Conservation (phyloP, 1,140 invertebrate genomes). For the Lanistes nyassanus region DNA sequence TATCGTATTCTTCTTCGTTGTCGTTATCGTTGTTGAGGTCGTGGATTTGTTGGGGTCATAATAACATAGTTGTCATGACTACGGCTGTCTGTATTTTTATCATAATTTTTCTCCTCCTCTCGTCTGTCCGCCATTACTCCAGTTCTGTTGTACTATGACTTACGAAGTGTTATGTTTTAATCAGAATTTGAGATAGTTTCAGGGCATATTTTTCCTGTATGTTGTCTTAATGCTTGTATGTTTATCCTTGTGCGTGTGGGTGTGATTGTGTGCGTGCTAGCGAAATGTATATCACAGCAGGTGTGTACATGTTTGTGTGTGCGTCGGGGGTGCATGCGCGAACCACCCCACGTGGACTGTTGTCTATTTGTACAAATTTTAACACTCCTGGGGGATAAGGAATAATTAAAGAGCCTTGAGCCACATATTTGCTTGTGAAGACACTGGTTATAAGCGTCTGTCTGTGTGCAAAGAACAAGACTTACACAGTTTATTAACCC, state of each 20-base stretch:
- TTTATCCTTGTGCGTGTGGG: background rate
- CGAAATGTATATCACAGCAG: background rate
- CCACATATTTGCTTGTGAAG: background rate
- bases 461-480: background rate
- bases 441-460: background rate
- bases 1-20: background rate
- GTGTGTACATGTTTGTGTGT: slow-evolving; percentile 2
- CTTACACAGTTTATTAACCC: too few species aligned
- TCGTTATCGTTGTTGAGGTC: background rate
- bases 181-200: background rate
- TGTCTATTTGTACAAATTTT: background rate
- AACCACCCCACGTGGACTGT: too few species aligned
- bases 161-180: background rate
- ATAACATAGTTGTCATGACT: background rate
- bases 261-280: too few species aligned
- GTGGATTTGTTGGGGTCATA: background rate
- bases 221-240: too few species aligned
- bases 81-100: background rate
- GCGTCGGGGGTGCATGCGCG: background rate
- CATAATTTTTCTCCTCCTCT: background rate
- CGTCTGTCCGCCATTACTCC: background rate
- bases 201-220: background rate
- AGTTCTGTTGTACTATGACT: too few species aligned
- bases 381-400: too few species aligned
- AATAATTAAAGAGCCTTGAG: too few species aligned